Evolutionary conservation across 2,888 invertebrate genomes (phyloP).

Genomic region (Icerya purchasi): DNA sequence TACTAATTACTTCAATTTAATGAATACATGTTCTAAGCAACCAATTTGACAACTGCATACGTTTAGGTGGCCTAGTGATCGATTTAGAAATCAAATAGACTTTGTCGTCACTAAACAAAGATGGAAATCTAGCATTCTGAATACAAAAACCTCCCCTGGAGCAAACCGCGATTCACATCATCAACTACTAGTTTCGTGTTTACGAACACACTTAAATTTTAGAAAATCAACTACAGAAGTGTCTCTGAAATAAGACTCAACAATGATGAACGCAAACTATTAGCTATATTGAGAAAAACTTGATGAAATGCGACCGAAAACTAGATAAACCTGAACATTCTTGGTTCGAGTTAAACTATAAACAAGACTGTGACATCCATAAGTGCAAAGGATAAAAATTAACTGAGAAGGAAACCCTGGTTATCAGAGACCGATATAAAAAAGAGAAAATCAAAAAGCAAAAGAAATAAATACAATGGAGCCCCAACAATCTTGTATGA

Average conservation of each 20-base stretch:
- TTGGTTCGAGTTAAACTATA: neutral
- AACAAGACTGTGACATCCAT: neutral
- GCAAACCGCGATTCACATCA: neutral
- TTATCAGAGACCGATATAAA: neutral
- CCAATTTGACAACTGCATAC: neutral
- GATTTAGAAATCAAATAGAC: neutral
- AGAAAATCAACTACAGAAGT: neutral
- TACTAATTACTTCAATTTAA: neutral
- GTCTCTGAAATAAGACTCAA: neutral
- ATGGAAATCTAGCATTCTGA: neutral
- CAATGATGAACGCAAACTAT: neutral
- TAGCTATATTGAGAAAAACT: too few species aligned
- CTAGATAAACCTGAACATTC: too few species aligned
- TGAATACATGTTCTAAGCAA: neutral
- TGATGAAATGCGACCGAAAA: too few species aligned
- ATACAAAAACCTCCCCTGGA: neutral
- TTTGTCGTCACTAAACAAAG: neutral
- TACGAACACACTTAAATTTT: neutral
- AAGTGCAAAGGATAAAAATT: too few species aligned
- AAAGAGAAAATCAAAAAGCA: neutral
- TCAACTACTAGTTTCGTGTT: too few species aligned
- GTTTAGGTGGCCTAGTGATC: neutral
- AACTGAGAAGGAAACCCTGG: too few species aligned
- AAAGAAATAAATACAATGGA: neutral
- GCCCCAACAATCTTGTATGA: neutral